These are phyloP conservation scores for Drosophila kanapiae DNA, from an alignment of 1,140 invertebrate genomes.

Conservation along the genomic window DNA sequence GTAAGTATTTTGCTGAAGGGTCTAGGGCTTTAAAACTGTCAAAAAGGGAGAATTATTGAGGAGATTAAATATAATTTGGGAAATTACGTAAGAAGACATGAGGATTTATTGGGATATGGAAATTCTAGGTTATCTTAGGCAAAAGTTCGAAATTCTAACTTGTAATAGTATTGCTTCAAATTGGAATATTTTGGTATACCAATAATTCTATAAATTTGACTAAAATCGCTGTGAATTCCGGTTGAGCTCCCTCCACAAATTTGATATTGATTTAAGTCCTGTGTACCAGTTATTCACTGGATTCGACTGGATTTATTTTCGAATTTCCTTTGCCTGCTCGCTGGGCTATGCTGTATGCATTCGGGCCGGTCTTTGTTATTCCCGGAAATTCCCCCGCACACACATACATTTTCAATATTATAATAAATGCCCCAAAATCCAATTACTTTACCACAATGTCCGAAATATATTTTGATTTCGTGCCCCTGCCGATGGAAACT, in stretches of 20 bases:
- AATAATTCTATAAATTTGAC: slow-evolving; percentile 2
- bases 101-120: neutral
- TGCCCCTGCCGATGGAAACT: slow-evolving; percentile 24
- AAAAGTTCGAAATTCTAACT: neutral
- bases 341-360: slow-evolving; percentile 7
- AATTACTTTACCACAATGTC: slow-evolving; percentile 77
- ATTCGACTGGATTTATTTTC: slow-evolving; percentile 28
- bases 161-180: neutral
- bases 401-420: slow-evolving; percentile 45
- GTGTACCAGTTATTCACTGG: slow-evolving; percentile 30
- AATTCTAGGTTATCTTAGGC: too few species aligned
- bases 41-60: neutral
- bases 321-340: slow-evolving; percentile 32
- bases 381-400: slow-evolving; percentile 5
- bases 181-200: neutral
- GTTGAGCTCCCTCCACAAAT: slow-evolving; percentile 1
- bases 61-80: neutral
- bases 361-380: neutral
- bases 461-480: slow-evolving; percentile 79
- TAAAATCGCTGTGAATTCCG: slow-evolving; percentile 12
- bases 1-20: neutral
- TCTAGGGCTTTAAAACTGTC: slow-evolving; percentile 1
- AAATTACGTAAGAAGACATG: too few species aligned
- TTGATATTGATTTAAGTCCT: slow-evolving; percentile 22
- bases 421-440: slow-evolving; percentile 71